Evolutionary conservation across 1,140 invertebrate genomes (phyloP), one percentile per base, ranked within the genome.

Genomic region (Apis cerana): DNA sequence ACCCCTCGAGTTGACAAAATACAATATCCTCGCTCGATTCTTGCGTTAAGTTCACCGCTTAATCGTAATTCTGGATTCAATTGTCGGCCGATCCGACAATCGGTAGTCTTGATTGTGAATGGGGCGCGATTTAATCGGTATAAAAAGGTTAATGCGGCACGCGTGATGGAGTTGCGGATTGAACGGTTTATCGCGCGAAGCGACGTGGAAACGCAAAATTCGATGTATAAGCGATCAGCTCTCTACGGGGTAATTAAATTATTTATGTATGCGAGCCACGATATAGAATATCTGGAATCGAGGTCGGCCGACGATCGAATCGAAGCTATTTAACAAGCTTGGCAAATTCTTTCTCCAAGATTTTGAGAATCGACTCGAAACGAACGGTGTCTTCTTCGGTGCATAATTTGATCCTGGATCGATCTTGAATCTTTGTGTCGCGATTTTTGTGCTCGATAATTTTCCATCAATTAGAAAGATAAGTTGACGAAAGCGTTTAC

Each of bases 231-330:
- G 27, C 21, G 21, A 64, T 54, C 21, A 12, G 27, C 12, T 50
- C 27, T 10, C 33, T 4, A 33, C 33, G 54, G 50, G 52, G 12
- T 81, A 75, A 67, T 81, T 54, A 75, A 82, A 68, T 54, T 64
- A 52, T 48, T 23, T 50, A 52, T n/a, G 17, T 27, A 10, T 13
- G 11, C n/a, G 59, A 4, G 13, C 21, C 2, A 43, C 59, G 9
- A 12, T 61, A 56, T 17, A 11, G 0, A 13, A 67, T n/a, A 17
- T 5, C 58, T n/a, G 3, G 58, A n/a, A 59, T 11, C 1, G 58
- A 10, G 58, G n/a, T 59, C n/a, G 19, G 11, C 12, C 21, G 0
- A 17, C 23, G 10, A 65, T 21, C 10, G 2, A 21, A 5, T 19
- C 33, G 2, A 8, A 27, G 58, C 9, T n/a, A 59, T n/a, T 65